A percentile compares a stretch with the other conserved stretches of the same genome.
phyloP scores from a whole-genome alignment of 2,113 vertebrate species.

The Caracal caracal region DNA sequence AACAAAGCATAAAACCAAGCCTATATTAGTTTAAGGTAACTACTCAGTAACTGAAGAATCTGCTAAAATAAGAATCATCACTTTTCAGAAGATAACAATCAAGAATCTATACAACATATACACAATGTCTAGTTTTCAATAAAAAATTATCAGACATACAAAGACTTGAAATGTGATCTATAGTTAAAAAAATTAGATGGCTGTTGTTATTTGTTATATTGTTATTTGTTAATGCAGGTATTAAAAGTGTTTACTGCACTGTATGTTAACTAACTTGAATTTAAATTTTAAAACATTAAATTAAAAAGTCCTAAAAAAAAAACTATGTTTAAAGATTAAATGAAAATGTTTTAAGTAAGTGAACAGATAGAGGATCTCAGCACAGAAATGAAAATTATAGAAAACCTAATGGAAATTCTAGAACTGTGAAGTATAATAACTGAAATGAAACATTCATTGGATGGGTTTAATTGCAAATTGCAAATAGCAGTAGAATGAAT shows the following conservation, averaged over 20 bases:
- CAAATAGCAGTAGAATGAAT: slow-evolving; percentile 7
- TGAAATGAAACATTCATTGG: slow-evolving; percentile 33
- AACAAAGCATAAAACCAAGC: background rate
- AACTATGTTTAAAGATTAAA: background rate
- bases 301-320: no score
- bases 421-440: background rate
- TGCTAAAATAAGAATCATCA: slow-evolving; percentile 10
- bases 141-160: background rate
- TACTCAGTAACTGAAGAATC: background rate
- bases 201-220: background rate
- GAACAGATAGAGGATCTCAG: background rate
- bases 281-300: no score
- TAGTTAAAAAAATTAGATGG: background rate
- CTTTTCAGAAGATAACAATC: background rate
- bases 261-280: no score
- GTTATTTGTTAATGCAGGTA: background rate
- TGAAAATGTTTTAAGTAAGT: background rate
- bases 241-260: background rate
- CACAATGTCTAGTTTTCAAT: background rate
- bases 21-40: background rate
- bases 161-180: background rate
- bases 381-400: background rate
- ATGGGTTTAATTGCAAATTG: background rate
- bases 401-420: background rate
- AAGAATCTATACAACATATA: background rate